phyloP scores from a whole-genome alignment of 2,888 invertebrate species.

The Minunthozetes semirufus region DNA sequence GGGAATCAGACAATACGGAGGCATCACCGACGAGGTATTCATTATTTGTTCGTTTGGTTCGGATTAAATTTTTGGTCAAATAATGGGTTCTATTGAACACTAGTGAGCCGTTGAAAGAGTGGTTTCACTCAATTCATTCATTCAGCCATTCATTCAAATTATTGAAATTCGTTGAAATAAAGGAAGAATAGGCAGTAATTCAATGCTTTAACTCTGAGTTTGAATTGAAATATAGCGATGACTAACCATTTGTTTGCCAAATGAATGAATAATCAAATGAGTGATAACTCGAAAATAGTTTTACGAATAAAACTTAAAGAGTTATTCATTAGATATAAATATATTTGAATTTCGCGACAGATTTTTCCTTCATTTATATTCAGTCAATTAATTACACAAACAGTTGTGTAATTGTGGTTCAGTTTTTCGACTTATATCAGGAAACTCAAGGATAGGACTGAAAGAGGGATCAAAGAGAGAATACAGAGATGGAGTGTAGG shows the following conservation, averaged over 20 bases:
- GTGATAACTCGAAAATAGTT: no score
- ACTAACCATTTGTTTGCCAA: no score
- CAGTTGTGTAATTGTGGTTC: no score
- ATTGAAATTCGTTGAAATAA: background rate
- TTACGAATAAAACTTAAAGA: no score
- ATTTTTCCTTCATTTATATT: no score
- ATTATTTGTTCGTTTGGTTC: background rate
- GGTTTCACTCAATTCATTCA: no score
- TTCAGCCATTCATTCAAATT: background rate
- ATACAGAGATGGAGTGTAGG: background rate
- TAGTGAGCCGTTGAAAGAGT: background rate
- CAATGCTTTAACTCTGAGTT: background rate
- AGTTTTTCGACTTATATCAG: no score
- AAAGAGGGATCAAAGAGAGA: background rate
- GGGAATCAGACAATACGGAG: slow-evolving; percentile 7
- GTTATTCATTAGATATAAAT: no score
- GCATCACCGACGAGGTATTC: slow-evolving; percentile 4
- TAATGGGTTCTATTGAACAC: background rate
- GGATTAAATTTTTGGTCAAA: no score
- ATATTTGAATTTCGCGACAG: no score
- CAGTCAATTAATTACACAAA: no score
- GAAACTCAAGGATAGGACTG: background rate
- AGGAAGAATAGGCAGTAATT: background rate
- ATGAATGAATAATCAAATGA: no score
- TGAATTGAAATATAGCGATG: background rate